Evolutionary conservation across 92 coral and sea anemone species (phyloP), one percentile per base, ranked within the genome.

Genomic region (Phenganax subtilis): DNA sequence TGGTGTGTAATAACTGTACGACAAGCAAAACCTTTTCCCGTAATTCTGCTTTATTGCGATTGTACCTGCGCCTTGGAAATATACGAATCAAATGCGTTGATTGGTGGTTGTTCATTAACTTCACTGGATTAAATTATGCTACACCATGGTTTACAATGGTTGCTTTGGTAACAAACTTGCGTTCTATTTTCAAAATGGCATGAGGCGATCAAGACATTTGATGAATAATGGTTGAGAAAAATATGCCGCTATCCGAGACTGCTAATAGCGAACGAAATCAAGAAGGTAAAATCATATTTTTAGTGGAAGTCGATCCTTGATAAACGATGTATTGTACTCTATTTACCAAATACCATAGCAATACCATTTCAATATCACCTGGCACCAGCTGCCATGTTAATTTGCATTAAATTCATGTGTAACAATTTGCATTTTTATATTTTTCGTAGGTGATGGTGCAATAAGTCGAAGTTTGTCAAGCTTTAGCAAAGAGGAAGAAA

Each of bases 161-260:
- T 75, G 80, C 80, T 55, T 55, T 54, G 80, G 80, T 25, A 75
- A 75, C 80, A 30, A 75, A 75, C 51, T 75, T 56, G 12, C 65
- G 55, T 75, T 75, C 57, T 75, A 65, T 75, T 44, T 15, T 75
- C 66, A 75, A 75, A 31, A 75, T 62, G 37, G 54, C 80, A 54
- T 31, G 66, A 11, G 14, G 65, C 31, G 60, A 55, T 55, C 31
- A 55, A 8, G 20, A 29, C 31, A 0, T 31, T 73, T 30, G 31
- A 15, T 37, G 10, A 16, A 37, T 11, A 10, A 68, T 68, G 73
- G 73, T 68, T 30, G 73, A 68, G 37, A 68, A 68, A 10, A 27
- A 68, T 25, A 9, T 51, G 73, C 73, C n/a, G 17, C 53, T 68
- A 14, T 37, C 52, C 47, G 53, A 68, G 47, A 68, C 11, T 68